Evolutionary conservation across 1,140 invertebrate genomes (phyloP), one percentile per base, ranked within the genome.

Genomic region (Bombus pyrosoma): DNA sequence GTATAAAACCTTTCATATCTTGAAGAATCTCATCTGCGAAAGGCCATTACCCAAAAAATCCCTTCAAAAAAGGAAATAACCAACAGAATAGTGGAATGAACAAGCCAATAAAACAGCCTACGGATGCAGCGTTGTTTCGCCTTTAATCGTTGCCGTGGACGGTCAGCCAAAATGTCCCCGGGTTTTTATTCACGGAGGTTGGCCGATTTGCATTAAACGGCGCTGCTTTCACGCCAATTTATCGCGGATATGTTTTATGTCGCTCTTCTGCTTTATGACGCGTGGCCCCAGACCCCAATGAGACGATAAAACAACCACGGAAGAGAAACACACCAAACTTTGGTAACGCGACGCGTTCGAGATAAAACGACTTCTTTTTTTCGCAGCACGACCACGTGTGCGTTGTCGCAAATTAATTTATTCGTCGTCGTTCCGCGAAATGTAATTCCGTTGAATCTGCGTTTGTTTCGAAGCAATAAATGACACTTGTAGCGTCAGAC

Each of bases 241-340:
- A 73, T 73, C 41, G 41, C 41, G 71, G 71, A 73, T 72, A 72
- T 73, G 71, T 73, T 73, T 73, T 73, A 73, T 43, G 41, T 15
- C 71, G 39, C 71, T 73, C 71, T 73, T 73, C 71, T 73, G 71
- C 41, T 73, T 73, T 73, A 73, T 73, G 71, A 73, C 71, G 71
- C 69, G 37, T n/a, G 15, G n/a, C 3, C n/a, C 39, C 41, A 32
- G n/a, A n/a, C n/a, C 9, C 71, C 28, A 15, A 73, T 47, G 71
- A 43, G 71, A 47, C 41, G 71, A 43, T 73, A 73, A 73, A 73
- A 73, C 71, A 47, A 47, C 71, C 71, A n/a, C 15, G 41, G 71
- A 43, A n/a, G 37, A 73, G n/a, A 43, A 39, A 41, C 37, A 72
- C 69, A 71, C 69, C 39, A 28, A 41, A 43, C 28, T 71, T 71